Base-by-base conservation (phyloP, 2,888 invertebrate genomes). In the Nesidiocoris tenuis region DNA sequence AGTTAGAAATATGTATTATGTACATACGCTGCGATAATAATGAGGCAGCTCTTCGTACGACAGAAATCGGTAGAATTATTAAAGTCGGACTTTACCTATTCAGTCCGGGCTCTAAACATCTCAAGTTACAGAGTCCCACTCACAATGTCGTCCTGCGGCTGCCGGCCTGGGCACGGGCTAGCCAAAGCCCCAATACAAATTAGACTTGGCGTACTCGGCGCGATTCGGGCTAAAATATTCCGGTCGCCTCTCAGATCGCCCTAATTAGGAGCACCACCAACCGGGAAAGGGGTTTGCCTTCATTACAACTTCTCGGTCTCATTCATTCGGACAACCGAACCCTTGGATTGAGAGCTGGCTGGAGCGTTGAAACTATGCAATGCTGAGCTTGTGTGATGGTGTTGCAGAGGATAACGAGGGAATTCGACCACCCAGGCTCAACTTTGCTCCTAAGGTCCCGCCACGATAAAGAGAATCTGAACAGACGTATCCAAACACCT, bases 271-370 rank as follows among this genome's bases (percentile, higher is more conserved):
- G 39, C n/a, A 18, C 17, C 25, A 18, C 25, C 1, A 2, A 18
- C 24, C 23, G 23, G 7, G 16, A 24, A 16, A n/a, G 25, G 17
- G 25, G 17, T 24, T 24, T 25, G 3, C 65, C 65, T 65, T 65
- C 65, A 25, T 65, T 25, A 65, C 39, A 65, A 65, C 65, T 65
- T 39, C 22, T 23, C 64, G 25, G 24, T 24, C 2, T 22, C 1
- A 22, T 24, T 64, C 22, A 39, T 65, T 65, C 39, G 19, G 25
- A 39, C 25, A 39, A 39, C 19, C 65, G 23, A 23, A 23, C n/a
- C 25, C 25, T 7, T 9, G 5, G 19, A 65, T 19, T 39, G 39
- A 65, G 25, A 12, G 12, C 5, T 7, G 12, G 39, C 39, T 39
- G n/a, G n/a, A n/a, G n/a, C n/a, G 39, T 39, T 39, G 39, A 39